Evolutionary conservation across 2,797 vertebrate species (phyloP).

Genomic region (Margarornis squamiger): DNA sequence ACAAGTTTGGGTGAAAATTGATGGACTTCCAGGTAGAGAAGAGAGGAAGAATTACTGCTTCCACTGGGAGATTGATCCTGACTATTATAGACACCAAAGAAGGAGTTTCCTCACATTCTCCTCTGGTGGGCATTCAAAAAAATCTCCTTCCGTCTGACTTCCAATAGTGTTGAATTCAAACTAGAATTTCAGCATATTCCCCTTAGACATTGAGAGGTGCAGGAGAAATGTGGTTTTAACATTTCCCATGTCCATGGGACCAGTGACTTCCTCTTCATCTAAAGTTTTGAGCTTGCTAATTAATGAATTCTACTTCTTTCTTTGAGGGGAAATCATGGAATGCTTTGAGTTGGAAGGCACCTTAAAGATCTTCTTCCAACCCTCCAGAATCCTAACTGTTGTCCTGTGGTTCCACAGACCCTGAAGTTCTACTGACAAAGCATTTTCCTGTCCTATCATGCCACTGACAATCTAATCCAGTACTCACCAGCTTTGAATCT

Average conservation of each 20-base stretch:
- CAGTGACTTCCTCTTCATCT: not conserved
- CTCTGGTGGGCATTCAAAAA: not conserved
- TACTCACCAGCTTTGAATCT: not conserved
- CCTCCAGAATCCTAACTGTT: not conserved
- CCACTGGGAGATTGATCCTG: not conserved
- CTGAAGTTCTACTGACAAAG: not conserved
- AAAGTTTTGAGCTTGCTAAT: not conserved
- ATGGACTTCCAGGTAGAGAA: not conserved
- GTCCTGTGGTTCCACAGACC: not conserved
- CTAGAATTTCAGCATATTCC: not conserved
- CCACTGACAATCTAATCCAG: not conserved
- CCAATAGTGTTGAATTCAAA: not conserved
- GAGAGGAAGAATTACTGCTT: not conserved
- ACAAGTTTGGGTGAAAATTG: not conserved
- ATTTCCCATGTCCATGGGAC: not conserved
- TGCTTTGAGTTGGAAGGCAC: not conserved
- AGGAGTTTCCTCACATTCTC: not conserved
- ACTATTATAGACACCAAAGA: not conserved
- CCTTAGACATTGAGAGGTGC: not conserved
- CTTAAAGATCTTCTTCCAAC: not conserved
- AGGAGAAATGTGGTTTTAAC: not conserved
- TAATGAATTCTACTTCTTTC: not conserved
- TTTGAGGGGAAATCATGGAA: rapidly evolving
- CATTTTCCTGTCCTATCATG: not conserved
- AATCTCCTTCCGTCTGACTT: not conserved